Base-by-base conservation (phyloP, 1,140 invertebrate species). In the Zaprionus gabonicus region DNA sequence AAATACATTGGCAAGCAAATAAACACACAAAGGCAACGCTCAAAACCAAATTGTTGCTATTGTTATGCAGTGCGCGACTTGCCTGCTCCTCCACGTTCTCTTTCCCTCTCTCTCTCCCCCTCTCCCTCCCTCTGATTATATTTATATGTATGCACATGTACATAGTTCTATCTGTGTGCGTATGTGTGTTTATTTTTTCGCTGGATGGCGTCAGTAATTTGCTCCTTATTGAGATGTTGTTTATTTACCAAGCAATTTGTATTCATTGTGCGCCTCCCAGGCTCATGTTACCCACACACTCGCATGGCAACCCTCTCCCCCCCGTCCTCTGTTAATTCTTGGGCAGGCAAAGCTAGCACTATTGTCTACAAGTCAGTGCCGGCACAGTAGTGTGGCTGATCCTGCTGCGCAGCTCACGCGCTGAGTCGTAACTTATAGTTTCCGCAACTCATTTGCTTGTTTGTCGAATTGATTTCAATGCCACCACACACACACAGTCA, bases 201-300 rank as follows among this genome's bases (percentile, higher is more conserved):
- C 75, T 90, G 73, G 80, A 63, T 90, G 85, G 85, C 82, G 85
- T 90, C 79, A 82, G 85, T 90, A 90, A 90, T 90, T 90, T 90
- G 85, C 85, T 90, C 85, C 86, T 90, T 90, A 90, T 90, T 90
- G 86, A 90, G 85, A 90, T 90, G 85, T 90, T 90, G 85, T 90
- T 90, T 90, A 90, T 90, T 90, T 90, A 90, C 85, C 82, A 74
- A 90, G 85, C 85, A 90, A 90, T 90, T 90, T 90, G 85, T 90
- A 90, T 90, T 90, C 85, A 90, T 90, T 90, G 85, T 90, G 79
- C 57, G 79, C 80, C 82, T 56, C 78, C 68, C 59, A 65, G 58
- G 63, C 78, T 76, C 70, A 63, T 74, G 69, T 72, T 78, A 70
- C 75, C 64, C 68, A 59, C 55, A 59, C 55, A 38, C 17, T 56